Conservation (phyloP, 2,888 invertebrate species). For the Pomacea canaliculata region DNA sequence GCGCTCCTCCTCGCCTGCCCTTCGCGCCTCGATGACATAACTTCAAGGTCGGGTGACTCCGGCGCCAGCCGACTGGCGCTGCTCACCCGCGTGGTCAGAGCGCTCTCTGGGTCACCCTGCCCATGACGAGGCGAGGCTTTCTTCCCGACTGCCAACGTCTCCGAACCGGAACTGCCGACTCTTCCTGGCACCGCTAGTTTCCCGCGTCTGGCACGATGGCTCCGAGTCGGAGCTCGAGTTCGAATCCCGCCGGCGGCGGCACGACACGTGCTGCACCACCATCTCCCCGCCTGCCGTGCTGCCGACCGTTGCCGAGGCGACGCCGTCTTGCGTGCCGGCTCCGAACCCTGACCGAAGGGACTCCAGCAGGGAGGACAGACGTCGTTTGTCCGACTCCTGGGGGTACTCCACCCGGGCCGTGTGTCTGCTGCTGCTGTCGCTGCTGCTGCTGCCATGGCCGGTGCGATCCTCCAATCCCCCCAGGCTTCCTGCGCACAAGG, state of each 20-base stretch:
- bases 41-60: too few species aligned
- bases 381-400: constrained; percentile 52
- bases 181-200: neutral
- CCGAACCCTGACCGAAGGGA: constrained; percentile 35
- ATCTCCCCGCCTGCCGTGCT: neutral
- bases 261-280: constrained; percentile 31
- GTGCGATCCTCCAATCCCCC: constrained; percentile 9
- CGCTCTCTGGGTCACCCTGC: neutral
- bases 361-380: constrained; percentile 48
- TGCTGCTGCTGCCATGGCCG: constrained; percentile 25
- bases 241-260: constrained; percentile 26
- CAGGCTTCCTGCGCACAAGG: constrained; percentile 23
- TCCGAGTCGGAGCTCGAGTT: constrained; percentile 26
- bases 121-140: neutral
- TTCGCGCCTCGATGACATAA: too few species aligned
- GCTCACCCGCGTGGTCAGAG: neutral
- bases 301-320: neutral
- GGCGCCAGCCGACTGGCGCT: too few species aligned
- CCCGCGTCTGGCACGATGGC: constrained; percentile 1
- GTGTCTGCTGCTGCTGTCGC: constrained; percentile 12
- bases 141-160: too few species aligned
- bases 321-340: constrained; percentile 5
- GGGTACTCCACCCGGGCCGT: constrained; percentile 44
- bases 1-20: neutral
- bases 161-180: neutral